Evolutionary conservation across 2,113 vertebrate genomes (phyloP), one percentile per base, ranked within the genome.

Genomic region (Corythoichthys intestinalis): DNA sequence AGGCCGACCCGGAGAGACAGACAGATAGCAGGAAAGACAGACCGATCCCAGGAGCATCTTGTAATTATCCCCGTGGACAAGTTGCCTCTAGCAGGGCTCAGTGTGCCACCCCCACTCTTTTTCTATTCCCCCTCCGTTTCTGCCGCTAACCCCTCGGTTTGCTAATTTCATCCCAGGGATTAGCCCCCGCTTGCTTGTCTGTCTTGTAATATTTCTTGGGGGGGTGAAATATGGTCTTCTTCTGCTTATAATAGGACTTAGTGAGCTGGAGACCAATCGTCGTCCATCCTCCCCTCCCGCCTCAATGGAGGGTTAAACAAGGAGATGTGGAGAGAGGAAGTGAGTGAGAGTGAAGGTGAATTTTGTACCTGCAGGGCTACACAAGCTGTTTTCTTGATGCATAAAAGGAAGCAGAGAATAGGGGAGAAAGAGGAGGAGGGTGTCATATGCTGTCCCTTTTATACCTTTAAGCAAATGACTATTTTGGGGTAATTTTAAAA

Each of bases 161-260:
- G 94, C 95, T 99, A 98, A 99, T 98, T 99, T 96, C 95, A 95
- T 96, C 94, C 94, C 86, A 93, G 94, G 95, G 95, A 98, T 99
- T 98, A 98, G 94, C 92, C 89, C 91, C 91, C 90, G 92, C 94
- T 93, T 91, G 87, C 94, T 94, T 97, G 95, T 97, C 96, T 94
- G 93, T 96, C 94, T 95, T 91, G 89, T 93, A 92, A 95, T 94
- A 92, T 95, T 97, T 95, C 93, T 93, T 86, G 92, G 92, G 92
- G 96, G 94, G 93, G 92, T 96, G 94, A 96, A 97, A 98, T 94
- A 95, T 94, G 88, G 90, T 93, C 92, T 94, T 91, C 92, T 92
- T 92, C 92, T 90, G 90, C 85, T 92, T 96, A 95, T 96, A 96
- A 96, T 95, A 95, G 95, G 95, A 87, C 94, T 89, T 85, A 83